These are phyloP conservation scores for Cairina moschata DNA, from an alignment of 2,113 vertebrate genomes.

Conservation along the genomic window DNA sequence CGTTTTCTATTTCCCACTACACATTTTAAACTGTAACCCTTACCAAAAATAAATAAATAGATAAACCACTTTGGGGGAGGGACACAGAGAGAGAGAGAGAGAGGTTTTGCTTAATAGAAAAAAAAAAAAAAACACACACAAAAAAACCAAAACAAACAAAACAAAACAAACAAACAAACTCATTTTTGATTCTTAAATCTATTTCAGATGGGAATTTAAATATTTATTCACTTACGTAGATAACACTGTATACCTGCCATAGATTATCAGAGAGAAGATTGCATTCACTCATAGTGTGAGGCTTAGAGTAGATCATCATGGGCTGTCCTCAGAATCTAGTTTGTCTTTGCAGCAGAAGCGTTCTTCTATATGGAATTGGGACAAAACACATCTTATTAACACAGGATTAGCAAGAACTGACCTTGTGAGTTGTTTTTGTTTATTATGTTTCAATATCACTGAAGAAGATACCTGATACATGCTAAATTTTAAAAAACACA, in stretches of 20 bases:
- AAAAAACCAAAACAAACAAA: too few relatives aligned
- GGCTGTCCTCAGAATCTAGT: neutral
- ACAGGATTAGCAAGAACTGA: neutral
- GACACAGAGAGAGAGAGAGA: neutral
- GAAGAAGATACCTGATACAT: neutral
- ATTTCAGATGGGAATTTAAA: neutral
- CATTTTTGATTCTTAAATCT: neutral
- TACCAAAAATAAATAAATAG: neutral
- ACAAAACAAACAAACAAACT: too few relatives aligned
- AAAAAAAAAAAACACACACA: too few relatives aligned
- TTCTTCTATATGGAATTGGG: neutral
- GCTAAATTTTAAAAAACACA: neutral
- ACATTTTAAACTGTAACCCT: neutral
- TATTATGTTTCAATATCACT: neutral
- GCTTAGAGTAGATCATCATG: neutral
- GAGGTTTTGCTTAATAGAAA: fast-evolving
- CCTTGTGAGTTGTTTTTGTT: neutral
- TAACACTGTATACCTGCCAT: neutral
- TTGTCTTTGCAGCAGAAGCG: neutral
- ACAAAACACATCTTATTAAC: neutral
- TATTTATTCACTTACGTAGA: neutral
- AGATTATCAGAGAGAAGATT: neutral
- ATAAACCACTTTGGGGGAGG: neutral
- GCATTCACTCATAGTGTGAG: neutral
- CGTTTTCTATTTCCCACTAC: neutral